Base-by-base conservation (phyloP, 2,797 vertebrate genomes). In the Meriones psammophilus region DNA sequence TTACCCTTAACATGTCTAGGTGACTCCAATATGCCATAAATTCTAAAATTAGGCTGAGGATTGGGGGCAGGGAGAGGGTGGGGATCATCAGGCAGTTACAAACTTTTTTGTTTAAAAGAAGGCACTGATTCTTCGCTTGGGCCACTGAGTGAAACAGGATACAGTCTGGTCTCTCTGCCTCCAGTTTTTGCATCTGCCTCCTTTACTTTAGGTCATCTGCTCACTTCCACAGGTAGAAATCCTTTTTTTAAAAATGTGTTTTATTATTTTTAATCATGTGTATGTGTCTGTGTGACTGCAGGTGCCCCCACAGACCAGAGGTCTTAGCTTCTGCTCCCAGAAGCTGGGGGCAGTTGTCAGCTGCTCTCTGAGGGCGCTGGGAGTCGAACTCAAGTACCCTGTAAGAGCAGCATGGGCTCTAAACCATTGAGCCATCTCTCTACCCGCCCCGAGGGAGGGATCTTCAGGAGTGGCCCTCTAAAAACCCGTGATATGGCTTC, bases 11-110 rank as follows among this genome's bases (percentile, higher is more conserved):
- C 12, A 66, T 79, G 26, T 0, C 76, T 81, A 46, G 17, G 20
- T 81, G 36, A 88, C 76, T 90, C 78, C 90, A 64, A 62, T 58
- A 42, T 9, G n/a, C 1, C n/a, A 58, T 74, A 15, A 91, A 84
- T 17, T 79, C 93, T 93, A 80, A 94, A 96, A 90, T 17, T 71
- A 92, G 74, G 62, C 81, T 39, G 28, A 10, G 24, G 26, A 42
- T 42, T 42, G 42, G 42, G 6, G 42, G 42, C 42, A 42, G 42
- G 42, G 42, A 42, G 6, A 42, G 42, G 56, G 56, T 15, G 46
- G 15, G 30, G 28, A 64, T 74, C 54, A 4, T 73, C 54, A 22
- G n/a, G 36, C n/a, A 88, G 69, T 28, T 73, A 39, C 68, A 30
- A 88, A 88, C 14, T 39, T 39, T 58, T 88, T 88, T 73, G 18